Conservation (phyloP, 2,888 invertebrate genomes). For the Buathra laborator region DNA sequence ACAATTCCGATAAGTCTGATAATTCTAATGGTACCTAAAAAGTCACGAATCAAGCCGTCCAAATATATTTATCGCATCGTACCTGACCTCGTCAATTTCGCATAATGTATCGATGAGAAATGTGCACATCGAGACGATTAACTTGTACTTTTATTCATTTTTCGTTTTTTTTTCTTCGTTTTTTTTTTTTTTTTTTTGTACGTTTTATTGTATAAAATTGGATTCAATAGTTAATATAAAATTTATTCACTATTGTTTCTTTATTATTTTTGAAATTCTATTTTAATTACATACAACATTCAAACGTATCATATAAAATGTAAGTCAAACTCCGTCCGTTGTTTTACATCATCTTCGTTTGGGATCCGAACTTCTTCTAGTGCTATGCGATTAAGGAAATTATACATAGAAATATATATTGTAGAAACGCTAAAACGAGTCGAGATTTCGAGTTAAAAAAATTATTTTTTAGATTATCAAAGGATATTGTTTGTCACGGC, state of each 20-base stretch:
- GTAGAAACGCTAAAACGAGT: not conserved
- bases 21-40: not conserved
- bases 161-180: not conserved
- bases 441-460: not conserved
- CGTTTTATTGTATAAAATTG: constrained; percentile 82
- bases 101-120: constrained; percentile 21
- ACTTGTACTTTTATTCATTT: constrained; percentile 2
- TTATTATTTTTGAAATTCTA: constrained; percentile 78
- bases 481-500: constrained; percentile 95
- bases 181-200: constrained; percentile 61
- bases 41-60: constrained; percentile 43
- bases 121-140: constrained; percentile 42
- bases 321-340: constrained; percentile 81
- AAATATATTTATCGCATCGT: constrained; percentile 44
- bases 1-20: constrained; percentile 15
- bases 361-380: constrained; percentile 84
- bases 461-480: constrained; percentile 81
- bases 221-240: constrained; percentile 82
- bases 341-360: constrained; percentile 84
- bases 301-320: constrained; percentile 84
- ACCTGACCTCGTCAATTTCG: constrained; percentile 51
- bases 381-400: constrained; percentile 81
- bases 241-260: constrained; percentile 81
- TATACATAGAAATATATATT: constrained; percentile 29
- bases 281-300: constrained; percentile 84